phyloP scores from a whole-genome alignment of 1,140 invertebrate species.

The Aphaenogaster rudis region DNA sequence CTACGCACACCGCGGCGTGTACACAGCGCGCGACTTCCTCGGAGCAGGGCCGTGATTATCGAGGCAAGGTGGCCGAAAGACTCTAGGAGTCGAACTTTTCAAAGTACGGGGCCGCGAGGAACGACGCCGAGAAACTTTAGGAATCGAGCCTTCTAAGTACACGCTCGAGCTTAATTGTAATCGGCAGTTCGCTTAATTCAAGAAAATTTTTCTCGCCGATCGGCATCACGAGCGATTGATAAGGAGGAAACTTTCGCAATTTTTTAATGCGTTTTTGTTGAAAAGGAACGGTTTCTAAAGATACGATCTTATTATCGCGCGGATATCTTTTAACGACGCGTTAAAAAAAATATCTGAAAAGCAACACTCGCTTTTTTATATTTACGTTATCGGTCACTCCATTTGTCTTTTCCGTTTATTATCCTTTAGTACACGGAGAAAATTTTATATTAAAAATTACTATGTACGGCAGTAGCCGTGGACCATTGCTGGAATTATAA shows the following conservation, averaged over 20 bases:
- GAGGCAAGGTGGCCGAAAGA: not conserved
- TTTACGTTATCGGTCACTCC: not conserved
- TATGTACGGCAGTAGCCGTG: no score
- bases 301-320: not conserved
- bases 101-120: no score
- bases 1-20: constrained; percentile 55
- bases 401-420: not conserved
- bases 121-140: no score
- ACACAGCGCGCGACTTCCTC: constrained; percentile 47
- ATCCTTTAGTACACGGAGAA: not conserved
- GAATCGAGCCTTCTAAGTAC: no score
- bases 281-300: not conserved
- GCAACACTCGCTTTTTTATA: not conserved
- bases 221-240: not conserved
- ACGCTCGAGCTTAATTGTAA: not conserved
- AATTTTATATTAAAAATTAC: no score
- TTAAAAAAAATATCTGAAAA: not conserved
- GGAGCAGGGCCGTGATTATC: constrained; percentile 43
- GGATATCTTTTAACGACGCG: not conserved
- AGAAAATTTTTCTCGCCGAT: not conserved
- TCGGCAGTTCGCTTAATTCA: not conserved
- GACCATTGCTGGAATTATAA: no score
- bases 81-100: constrained; percentile 9
- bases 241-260: not conserved
- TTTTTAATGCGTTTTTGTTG: not conserved